Base-by-base conservation (phyloP, 1,140 invertebrate species). In the Lanistes nyassanus region DNA sequence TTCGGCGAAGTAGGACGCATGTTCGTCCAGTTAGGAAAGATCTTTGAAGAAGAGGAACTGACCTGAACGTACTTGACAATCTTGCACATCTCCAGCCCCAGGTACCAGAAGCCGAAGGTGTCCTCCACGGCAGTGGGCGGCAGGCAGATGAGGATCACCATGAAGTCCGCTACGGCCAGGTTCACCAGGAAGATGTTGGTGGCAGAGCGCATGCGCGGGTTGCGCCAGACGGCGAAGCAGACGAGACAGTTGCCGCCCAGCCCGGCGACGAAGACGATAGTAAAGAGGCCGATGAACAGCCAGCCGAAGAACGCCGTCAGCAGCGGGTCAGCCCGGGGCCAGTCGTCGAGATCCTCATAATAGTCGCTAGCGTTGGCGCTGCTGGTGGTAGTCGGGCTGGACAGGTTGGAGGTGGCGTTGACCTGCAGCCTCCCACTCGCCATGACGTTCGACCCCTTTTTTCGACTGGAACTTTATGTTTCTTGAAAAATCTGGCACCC, bases 151-250 rank as follows among this genome's bases (percentile, higher is more conserved):
- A 97, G 84, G 72, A 97, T 93, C 56, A 98, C 96, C 84, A 98
- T 91, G 75, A 98, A 94, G 88, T 98, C 96, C 0, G 96, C 96
- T 1, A 96, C 90, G 0, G 96, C 96, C 79, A 97, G 89, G 85
- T 97, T 97, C 13, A 96, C 95, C 80, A 98, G 95, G 88, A 97
- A 96, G 84, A 95, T 95, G 89, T 97, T 97, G 1, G 96, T 97
- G 21, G 96, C 94, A 84, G 94, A 96, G 58, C 94, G 90, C 94
- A 98, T 96, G 0, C 92, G 91, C 51, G 93, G 93, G 85, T 96
- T 96, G 37, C 94, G 90, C 80, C 94, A 94, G 1, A 98, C 95
- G 0, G 95, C 95, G 19, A 94, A 91, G 82, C 95, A 95, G 4
- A 98, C 96, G 21, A 97, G 89, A 11, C 92, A 91, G 87, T 98